A percentile compares a stretch with the other conserved stretches of the same genome.
These are phyloP conservation scores for Sitodiplosis mosellana DNA, from an alignment of 1,140 invertebrate species.

Conservation along the genomic window DNA sequence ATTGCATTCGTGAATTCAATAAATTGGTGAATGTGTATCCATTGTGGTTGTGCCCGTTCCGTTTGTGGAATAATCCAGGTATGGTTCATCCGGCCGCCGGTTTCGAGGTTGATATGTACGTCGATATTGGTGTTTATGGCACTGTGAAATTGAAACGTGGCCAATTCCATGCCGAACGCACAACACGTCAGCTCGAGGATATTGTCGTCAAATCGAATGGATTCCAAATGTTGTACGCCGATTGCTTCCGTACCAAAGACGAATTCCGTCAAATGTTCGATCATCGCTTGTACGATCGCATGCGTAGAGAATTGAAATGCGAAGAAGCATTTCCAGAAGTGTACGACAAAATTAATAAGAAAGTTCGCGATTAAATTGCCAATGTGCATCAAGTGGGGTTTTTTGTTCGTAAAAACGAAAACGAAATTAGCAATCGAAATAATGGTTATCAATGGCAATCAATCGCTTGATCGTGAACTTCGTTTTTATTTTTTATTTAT, in stretches of 20 bases:
- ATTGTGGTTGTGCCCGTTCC: constrained; percentile 69
- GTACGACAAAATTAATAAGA: constrained; percentile 60
- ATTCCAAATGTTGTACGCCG: constrained; percentile 72
- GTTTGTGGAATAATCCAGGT: constrained; percentile 42
- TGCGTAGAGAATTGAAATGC: constrained; percentile 28
- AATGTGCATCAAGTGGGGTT: no score
- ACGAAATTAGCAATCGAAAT: no score
- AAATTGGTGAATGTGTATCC: constrained; percentile 57
- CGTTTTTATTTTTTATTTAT: no score
- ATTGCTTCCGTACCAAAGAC: constrained; percentile 47
- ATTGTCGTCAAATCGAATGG: constrained; percentile 49
- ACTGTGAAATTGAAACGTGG: constrained; percentile 35
- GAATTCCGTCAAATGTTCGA: constrained; percentile 74
- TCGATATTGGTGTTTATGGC: constrained; percentile 66
- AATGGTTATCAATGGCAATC: no score
- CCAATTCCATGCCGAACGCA: constrained; percentile 37
- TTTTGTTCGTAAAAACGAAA: no score
- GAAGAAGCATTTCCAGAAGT: constrained; percentile 61
- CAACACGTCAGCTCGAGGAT: constrained; percentile 47
- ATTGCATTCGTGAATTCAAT: constrained; percentile 45
- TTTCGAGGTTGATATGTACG: constrained; percentile 39
- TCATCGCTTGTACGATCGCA: constrained; percentile 48
- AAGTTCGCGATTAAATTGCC: constrained; percentile 33
- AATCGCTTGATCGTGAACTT: no score
- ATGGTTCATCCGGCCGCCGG: constrained; percentile 37